Percentiles rank a stretch among this genome's conserved stretches.
phyloP scores from a whole-genome alignment of 2,888 invertebrate genomes.

The Netelia virgata region DNA sequence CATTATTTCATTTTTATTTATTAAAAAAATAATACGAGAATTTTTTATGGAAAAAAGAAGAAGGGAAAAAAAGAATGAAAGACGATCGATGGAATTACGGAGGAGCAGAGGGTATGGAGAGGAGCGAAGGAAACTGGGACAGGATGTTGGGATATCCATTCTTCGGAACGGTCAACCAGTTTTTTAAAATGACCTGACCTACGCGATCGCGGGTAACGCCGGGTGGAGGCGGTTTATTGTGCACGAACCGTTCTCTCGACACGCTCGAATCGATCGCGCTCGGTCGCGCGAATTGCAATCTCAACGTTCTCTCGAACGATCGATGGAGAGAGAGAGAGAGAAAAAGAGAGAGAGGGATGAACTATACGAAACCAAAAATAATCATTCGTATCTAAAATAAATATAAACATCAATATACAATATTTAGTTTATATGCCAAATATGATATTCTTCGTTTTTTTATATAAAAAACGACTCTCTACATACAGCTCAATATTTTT shows the following conservation, averaged over 20 bases:
- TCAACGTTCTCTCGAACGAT: constrained; percentile 45
- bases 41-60: no score
- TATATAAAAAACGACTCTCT: no score
- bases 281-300: constrained; percentile 61
- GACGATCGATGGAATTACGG: no score
- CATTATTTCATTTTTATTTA: no score
- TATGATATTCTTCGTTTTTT: no score
- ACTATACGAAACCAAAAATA: constrained; percentile 31
- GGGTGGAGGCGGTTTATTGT: constrained; percentile 21
- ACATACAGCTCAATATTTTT: no score
- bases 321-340: not conserved
- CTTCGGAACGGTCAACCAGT: constrained; percentile 66
- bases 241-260: constrained; percentile 2
- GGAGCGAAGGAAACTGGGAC: constrained; percentile 56
- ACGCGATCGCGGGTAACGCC: constrained; percentile 36
- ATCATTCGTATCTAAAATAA: not conserved
- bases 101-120: constrained; percentile 4
- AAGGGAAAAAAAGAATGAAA: no score
- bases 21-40: no score
- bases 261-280: constrained; percentile 62
- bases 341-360: not conserved
- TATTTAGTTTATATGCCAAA: no score
- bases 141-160: constrained; percentile 59
- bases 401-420: not conserved
- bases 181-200: constrained; percentile 68